Percentiles rank a stretch among this genome's conserved stretches.
Conservation (phyloP, 2,113 vertebrate species). For the Melanerpes formicivorus region DNA sequence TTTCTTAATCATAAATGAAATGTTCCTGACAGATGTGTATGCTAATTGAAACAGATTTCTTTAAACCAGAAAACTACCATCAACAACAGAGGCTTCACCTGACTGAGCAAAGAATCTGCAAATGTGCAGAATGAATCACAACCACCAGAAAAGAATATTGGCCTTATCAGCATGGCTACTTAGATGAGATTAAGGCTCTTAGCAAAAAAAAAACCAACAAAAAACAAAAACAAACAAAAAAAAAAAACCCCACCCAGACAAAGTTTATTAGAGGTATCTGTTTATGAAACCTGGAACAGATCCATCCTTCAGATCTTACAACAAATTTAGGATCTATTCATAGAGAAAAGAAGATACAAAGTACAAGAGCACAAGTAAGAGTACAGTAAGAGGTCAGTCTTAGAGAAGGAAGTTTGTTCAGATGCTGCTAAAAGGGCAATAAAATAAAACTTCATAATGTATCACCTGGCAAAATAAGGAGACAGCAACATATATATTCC, state of each 20-base stretch:
- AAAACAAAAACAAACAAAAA: neutral
- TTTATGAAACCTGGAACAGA: neutral
- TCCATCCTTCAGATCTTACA: neutral
- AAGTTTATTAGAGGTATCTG: neutral
- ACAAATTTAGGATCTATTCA: neutral
- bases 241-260: neutral
- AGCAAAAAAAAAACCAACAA: neutral
- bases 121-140: neutral
- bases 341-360: neutral
- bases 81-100: neutral
- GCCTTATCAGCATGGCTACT: neutral
- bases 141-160: neutral
- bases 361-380: neutral
- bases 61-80: neutral
- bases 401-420: neutral
- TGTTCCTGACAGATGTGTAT: neutral
- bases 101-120: neutral
- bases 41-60: neutral
- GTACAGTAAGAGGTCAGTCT: neutral
- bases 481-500: conserved; percentile 21
- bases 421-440: neutral
- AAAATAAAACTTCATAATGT: conserved; percentile 18
- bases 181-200: neutral
- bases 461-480: conserved; percentile 26
- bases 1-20: conserved; percentile 1